Percentiles rank a stretch among this genome's conserved stretches.
These are phyloP conservation scores for Dromas ardeola DNA, from an alignment of 2,113 vertebrate species.

Conservation along the genomic window DNA sequence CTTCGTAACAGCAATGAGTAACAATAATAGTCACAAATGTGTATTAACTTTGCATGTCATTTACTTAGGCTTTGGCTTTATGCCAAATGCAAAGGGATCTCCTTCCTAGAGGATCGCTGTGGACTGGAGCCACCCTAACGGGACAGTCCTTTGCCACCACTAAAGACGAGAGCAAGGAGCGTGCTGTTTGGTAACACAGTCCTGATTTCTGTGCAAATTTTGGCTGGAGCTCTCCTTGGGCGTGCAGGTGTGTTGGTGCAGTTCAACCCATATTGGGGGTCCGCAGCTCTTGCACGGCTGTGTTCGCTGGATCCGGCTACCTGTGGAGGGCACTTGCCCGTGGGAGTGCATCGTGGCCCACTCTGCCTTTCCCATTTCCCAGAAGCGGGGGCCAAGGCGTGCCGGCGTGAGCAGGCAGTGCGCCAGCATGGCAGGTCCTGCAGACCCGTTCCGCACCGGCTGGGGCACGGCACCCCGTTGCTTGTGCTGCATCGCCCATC, in stretches of 20 bases:
- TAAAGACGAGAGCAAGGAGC: neutral
- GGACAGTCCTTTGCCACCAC: accelerated
- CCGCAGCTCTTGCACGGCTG: accelerated
- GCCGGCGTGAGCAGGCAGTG: accelerated
- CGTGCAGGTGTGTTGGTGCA: neutral
- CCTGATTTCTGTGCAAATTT: accelerated
- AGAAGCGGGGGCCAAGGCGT: accelerated
- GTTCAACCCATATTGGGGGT: accelerated
- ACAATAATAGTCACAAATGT: neutral
- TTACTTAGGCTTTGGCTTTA: neutral
- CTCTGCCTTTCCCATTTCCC: neutral
- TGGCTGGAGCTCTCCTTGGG: neutral
- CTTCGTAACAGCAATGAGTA: neutral
- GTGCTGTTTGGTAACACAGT: accelerated
- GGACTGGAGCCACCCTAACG: neutral
- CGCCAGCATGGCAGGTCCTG: accelerated
- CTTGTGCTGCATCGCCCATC: neutral
- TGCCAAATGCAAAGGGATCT: neutral
- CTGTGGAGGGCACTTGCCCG: accelerated
- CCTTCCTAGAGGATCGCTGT: accelerated
- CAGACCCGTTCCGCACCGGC: accelerated
- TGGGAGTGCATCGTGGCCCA: accelerated
- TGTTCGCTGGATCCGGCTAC: accelerated
- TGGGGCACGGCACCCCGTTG: neutral
- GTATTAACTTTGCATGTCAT: neutral